Percentiles rank a stretch among this genome's conserved stretches.
Evolutionary conservation across 2,888 invertebrate species (phyloP).

Genomic region (Acronicta leporina): DNA sequence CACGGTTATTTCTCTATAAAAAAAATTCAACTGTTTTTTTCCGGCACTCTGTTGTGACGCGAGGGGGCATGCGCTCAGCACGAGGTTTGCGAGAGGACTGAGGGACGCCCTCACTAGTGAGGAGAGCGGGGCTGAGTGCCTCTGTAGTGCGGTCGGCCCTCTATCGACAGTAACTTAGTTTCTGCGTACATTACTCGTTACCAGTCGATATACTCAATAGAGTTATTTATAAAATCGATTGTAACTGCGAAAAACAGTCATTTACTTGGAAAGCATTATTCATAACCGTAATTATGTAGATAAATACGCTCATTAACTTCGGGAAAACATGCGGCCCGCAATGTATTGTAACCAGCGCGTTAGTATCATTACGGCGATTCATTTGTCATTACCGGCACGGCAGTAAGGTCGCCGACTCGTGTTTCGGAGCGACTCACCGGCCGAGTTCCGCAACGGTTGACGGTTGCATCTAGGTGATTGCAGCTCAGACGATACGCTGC

Average conservation of each 20-base stretch:
- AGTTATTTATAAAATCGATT: background rate
- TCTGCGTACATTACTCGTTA: slow-evolving; percentile 67
- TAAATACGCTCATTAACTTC: slow-evolving; percentile 4
- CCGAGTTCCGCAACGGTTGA: slow-evolving; percentile 57
- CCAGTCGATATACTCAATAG: background rate
- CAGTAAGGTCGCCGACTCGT: slow-evolving; percentile 71
- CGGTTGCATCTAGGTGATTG: slow-evolving; percentile 58
- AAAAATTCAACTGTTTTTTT: slow-evolving; percentile 71
- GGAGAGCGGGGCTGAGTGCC: slow-evolving; percentile 77
- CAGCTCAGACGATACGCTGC: slow-evolving; percentile 41
- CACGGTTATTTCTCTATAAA: slow-evolving; percentile 78
- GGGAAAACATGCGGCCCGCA: slow-evolving; percentile 34
- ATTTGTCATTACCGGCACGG: slow-evolving; percentile 37
- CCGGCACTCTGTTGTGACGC: slow-evolving; percentile 66
- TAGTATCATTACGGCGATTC: slow-evolving; percentile 7
- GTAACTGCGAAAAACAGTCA: background rate
- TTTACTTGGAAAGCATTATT: background rate
- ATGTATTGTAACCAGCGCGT: slow-evolving; percentile 45
- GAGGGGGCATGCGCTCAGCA: slow-evolving; percentile 63
- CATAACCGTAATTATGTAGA: background rate
- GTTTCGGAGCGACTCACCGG: slow-evolving; percentile 50
- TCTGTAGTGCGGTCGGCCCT: slow-evolving; percentile 61
- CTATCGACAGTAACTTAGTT: slow-evolving; percentile 69
- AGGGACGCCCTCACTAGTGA: slow-evolving; percentile 71
- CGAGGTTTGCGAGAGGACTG: slow-evolving; percentile 79